These are phyloP conservation scores for Psettodes erumei DNA, from an alignment of 2,113 vertebrate genomes.

Conservation along the genomic window DNA sequence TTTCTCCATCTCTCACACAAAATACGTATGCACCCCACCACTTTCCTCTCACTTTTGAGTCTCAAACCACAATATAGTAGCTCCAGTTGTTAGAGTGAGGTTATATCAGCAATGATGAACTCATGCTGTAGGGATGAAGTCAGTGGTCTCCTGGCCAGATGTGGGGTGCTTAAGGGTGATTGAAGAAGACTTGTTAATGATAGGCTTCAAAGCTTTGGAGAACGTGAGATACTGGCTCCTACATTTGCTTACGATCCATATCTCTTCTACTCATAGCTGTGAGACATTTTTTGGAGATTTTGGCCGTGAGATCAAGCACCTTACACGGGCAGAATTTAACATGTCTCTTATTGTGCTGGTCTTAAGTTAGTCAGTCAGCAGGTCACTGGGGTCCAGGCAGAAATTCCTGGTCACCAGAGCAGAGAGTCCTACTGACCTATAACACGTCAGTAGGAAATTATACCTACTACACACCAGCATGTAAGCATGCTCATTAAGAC, in stretches of 20 bases:
- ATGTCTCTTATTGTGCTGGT: not conserved
- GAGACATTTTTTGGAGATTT: conserved; percentile 13
- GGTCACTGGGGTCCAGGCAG: not conserved
- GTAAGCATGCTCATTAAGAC: not conserved
- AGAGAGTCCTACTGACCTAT: not conserved
- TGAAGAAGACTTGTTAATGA: conserved; percentile 38
- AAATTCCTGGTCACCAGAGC: not conserved
- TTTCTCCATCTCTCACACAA: conserved; percentile 16
- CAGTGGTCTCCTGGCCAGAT: conserved; percentile 52
- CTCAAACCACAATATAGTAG: conserved; percentile 21
- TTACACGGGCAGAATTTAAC: conserved; percentile 1
- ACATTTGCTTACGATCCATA: conserved; percentile 1
- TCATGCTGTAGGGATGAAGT: conserved; percentile 60
- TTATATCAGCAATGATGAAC: conserved; percentile 57
- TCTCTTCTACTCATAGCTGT: conserved; percentile 3
- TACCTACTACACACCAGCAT: not conserved
- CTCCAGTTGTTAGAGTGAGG: conserved; percentile 59
- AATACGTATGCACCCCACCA: not conserved
- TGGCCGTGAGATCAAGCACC: conserved; percentile 9
- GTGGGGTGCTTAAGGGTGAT: conserved; percentile 44
- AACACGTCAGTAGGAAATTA: too few species aligned
- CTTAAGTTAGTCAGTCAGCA: too few species aligned
- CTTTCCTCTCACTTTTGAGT: conserved; percentile 2
- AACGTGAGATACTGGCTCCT: conserved; percentile 26
- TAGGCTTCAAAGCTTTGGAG: conserved; percentile 45